A percentile compares a stretch with the other conserved stretches of the same genome.
phyloP scores from a whole-genome alignment of 1,140 invertebrate genomes.

The Acromyrmex charruanus region DNA sequence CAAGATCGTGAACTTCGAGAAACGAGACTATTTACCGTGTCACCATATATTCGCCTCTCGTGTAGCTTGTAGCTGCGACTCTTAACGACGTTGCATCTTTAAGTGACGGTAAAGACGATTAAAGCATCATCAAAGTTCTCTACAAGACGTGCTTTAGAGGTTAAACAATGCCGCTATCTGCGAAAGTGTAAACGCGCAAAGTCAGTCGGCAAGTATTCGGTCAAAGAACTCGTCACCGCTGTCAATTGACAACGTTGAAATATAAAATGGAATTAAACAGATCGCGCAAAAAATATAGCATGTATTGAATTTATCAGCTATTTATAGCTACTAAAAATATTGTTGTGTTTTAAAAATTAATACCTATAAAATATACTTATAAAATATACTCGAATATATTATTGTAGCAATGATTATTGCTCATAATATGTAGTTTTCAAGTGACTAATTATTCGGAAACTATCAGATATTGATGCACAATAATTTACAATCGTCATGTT shows the following conservation, averaged over 20 bases:
- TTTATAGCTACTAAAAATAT: neutral
- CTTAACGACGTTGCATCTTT: conserved; percentile 6
- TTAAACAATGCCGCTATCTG: conserved; percentile 25
- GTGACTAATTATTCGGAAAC: neutral
- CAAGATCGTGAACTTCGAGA: neutral
- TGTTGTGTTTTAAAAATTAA: neutral
- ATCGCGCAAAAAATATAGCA: neutral
- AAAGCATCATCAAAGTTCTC: conserved; percentile 22
- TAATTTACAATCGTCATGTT: neutral
- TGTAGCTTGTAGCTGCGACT: neutral
- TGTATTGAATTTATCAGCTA: neutral
- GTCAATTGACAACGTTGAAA: neutral
- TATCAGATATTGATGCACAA: neutral
- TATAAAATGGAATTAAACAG: neutral
- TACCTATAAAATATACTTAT: too few species aligned
- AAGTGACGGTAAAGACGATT: conserved; percentile 40
- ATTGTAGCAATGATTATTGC: neutral
- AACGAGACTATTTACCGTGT: conserved; percentile 49
- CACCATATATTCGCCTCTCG: conserved; percentile 19
- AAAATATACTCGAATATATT: neutral
- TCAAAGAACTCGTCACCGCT: neutral
- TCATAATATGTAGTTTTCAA: neutral
- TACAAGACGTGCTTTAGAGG: neutral
- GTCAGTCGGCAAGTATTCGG: neutral
- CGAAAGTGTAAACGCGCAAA: neutral